These are phyloP conservation scores for Matsumurasca onukii DNA, from an alignment of 1,140 invertebrate species.

Conservation along the genomic window DNA sequence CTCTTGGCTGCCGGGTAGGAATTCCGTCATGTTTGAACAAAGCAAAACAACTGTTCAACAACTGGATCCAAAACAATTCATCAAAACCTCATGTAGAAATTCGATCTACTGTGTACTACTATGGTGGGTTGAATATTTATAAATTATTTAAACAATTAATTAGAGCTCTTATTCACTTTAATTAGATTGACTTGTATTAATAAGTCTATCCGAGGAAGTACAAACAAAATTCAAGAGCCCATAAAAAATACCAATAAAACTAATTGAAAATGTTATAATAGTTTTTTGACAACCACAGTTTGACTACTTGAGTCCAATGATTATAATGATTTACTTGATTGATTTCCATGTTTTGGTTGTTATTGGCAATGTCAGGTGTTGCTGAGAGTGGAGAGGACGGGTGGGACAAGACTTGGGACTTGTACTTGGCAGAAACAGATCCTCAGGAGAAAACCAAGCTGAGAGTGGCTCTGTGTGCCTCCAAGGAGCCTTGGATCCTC, in stretches of 20 bases:
- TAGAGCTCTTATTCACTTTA: too few species aligned
- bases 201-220: too few species aligned
- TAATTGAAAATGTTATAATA: too few species aligned
- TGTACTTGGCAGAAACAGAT: slow-evolving; percentile 72
- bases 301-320: too few species aligned
- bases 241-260: too few species aligned
- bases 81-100: slow-evolving; percentile 63
- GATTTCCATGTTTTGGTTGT: too few species aligned
- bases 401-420: slow-evolving; percentile 75
- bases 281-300: too few species aligned
- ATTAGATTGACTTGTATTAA: too few species aligned
- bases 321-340: too few species aligned
- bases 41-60: slow-evolving; percentile 45
- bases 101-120: slow-evolving; percentile 64
- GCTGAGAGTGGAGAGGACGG: slow-evolving; percentile 52
- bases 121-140: slow-evolving; percentile 53
- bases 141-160: too few species aligned
- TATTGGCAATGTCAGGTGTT: too few species aligned
- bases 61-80: slow-evolving; percentile 7
- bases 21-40: slow-evolving; percentile 57
- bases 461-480: slow-evolving; percentile 65
- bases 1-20: slow-evolving; percentile 59
- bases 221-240: too few species aligned
- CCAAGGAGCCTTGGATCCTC: slow-evolving; percentile 62
- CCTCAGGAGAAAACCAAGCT: slow-evolving; percentile 74